Evolutionary conservation across 1,140 invertebrate species (phyloP), one percentile per base, ranked within the genome.

Genomic region (Brachionus paranguensis): DNA sequence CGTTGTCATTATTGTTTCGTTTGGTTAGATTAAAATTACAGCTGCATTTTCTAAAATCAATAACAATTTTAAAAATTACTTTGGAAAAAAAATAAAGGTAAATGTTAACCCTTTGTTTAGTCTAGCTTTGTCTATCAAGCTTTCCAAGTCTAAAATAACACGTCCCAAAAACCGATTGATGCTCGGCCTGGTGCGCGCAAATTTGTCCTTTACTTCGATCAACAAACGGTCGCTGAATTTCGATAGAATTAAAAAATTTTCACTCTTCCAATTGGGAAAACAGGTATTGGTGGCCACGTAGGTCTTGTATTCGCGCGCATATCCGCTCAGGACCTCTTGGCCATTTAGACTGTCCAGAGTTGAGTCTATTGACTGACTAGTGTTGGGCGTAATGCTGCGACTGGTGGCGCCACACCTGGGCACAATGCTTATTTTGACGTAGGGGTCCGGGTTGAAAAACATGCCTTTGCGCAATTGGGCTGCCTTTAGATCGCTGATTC

Each of bases 361-460:
- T 85, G 91, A 90, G 85, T 91, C 89, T 8, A 53, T 47, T n/a
- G 74, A 78, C 14, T 87, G 85, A 33, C 88, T 85, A 1, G 86
- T 86, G 14, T 86, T 85, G 14, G 29, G 68, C 10, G 68, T 72
- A 14, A n/a, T 20, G 27, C 65, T n/a, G 41, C 86, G 86, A 41
- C 86, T 85, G 24, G 84, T 85, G 8, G 84, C 84, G 78, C 87
- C 87, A 7, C 5, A 60, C 1, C 89, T 89, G 8, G 91, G 91
- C 72, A 89, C 85, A 7, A 91, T 85, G 7, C 86, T 86, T 81
- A 91, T 87, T 86, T 91, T 91, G 6, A 91, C 86, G 85, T 91
- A 91, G 0, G 91, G 90, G 85, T 91, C 91, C 37, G 91, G 91
- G 85, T 90, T 90, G 85, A 91, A 91, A 85, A 91, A 90, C 85